Percentiles rank a stretch among this genome's conserved stretches.
These are phyloP conservation scores for Margarornis squamiger DNA, from an alignment of 2,797 vertebrate species.

Conservation along the genomic window DNA sequence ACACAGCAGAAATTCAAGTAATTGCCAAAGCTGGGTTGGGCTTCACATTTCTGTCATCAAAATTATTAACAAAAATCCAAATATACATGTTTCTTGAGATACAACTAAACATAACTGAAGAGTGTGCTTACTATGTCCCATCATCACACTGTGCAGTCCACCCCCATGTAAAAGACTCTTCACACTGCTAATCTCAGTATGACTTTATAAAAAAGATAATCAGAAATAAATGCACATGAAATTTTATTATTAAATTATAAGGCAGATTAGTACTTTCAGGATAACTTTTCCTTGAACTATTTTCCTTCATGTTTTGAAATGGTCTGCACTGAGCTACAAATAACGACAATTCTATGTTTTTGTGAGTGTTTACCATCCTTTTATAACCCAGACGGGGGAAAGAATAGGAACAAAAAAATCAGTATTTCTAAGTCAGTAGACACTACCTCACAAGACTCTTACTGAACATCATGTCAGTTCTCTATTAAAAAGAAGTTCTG, in stretches of 20 bases:
- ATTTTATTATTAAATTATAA: background rate
- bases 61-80: background rate
- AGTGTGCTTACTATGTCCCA: background rate
- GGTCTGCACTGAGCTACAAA: background rate
- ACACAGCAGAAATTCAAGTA: background rate
- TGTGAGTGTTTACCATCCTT: background rate
- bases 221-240: background rate
- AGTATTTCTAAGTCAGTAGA: background rate
- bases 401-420: background rate
- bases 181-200: background rate
- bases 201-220: background rate
- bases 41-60: background rate
- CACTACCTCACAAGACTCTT: background rate
- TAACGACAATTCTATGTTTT: background rate
- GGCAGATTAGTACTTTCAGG: background rate
- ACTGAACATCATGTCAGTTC: fast-evolving
- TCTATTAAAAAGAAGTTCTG: background rate
- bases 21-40: background rate
- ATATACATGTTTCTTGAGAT: background rate
- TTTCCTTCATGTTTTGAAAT: background rate
- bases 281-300: background rate
- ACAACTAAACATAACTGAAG: background rate
- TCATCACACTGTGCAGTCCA: background rate
- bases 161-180: background rate
- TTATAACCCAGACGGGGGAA: background rate